Evolutionary conservation across 2,113 vertebrate species (phyloP).

Genomic region (Ursus arctos): DNA sequence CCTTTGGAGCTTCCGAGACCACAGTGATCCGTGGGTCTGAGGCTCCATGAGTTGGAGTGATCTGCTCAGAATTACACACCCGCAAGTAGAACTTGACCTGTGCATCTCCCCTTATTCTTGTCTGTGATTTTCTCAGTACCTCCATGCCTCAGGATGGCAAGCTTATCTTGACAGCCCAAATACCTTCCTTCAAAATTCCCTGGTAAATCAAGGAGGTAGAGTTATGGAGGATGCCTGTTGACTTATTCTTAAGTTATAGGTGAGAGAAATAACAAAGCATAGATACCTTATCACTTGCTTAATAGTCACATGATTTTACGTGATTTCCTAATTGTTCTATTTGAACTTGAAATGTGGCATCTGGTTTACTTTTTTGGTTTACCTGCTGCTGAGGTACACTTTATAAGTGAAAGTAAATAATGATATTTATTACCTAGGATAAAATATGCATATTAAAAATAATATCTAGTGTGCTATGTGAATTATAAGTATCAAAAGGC

Average conservation of each 20-base stretch:
- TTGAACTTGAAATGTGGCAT: constrained; percentile 12
- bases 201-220: background rate
- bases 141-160: background rate
- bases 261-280: background rate
- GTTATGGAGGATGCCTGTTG: background rate
- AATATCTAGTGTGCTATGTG: background rate
- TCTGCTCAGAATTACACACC: background rate
- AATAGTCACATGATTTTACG: background rate
- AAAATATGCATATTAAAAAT: constrained; percentile 12
- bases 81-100: background rate
- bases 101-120: background rate
- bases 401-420: constrained; percentile 30
- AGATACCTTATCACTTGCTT: background rate
- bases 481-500: constrained; percentile 28
- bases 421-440: background rate
- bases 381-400: background rate
- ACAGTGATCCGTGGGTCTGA: background rate
- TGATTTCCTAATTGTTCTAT: background rate
- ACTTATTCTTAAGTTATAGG: constrained; percentile 18
- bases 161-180: background rate
- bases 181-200: background rate
- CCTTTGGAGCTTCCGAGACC: background rate
- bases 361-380: constrained; percentile 17
- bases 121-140: background rate
- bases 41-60: background rate